These are phyloP conservation scores for Schrankia costaestrigalis DNA, from an alignment of 2,888 invertebrate species.

Conservation along the genomic window DNA sequence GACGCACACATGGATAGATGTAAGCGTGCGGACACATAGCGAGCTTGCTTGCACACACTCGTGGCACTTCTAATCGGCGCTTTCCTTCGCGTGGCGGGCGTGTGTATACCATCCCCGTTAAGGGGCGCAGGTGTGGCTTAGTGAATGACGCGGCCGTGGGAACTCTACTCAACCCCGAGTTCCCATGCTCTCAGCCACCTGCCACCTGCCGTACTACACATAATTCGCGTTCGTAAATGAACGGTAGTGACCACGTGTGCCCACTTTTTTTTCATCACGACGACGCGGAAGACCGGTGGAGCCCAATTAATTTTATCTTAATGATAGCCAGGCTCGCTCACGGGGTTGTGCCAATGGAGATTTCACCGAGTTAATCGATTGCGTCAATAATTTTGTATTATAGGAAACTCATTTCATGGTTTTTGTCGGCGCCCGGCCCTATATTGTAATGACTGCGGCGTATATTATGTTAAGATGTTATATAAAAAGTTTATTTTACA, in stretches of 20 bases:
- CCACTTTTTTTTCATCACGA: slow-evolving; percentile 59
- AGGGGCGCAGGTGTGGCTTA: slow-evolving; percentile 75
- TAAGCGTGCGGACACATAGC: slow-evolving; percentile 31
- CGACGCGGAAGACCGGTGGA: slow-evolving; percentile 75
- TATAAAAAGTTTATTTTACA: no score
- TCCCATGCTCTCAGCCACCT: slow-evolving; percentile 70
- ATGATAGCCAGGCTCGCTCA: slow-evolving; percentile 42
- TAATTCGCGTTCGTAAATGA: slow-evolving; percentile 80
- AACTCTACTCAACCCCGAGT: slow-evolving; percentile 73
- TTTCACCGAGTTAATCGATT: slow-evolving; percentile 61
- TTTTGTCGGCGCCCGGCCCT: slow-evolving; percentile 19
- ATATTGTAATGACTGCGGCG: no score
- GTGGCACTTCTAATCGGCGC: slow-evolving; percentile 61
- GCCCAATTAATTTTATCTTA: slow-evolving; percentile 73
- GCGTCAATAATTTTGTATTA: slow-evolving; percentile 35
- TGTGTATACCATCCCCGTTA: slow-evolving; percentile 75
- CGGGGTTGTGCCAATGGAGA: slow-evolving; percentile 39
- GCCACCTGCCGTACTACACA: slow-evolving; percentile 80
- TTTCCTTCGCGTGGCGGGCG: slow-evolving; percentile 77
- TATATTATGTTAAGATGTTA: no score
- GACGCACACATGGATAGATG: slow-evolving; percentile 23
- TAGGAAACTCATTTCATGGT: slow-evolving; percentile 25
- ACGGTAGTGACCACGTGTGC: slow-evolving; percentile 80
- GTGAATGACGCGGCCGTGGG: slow-evolving; percentile 77
- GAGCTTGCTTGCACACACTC: slow-evolving; percentile 46